Evolutionary conservation across 2,888 invertebrate species (phyloP), one percentile per base, ranked within the genome.

Genomic region (Heliconius charithonia): DNA sequence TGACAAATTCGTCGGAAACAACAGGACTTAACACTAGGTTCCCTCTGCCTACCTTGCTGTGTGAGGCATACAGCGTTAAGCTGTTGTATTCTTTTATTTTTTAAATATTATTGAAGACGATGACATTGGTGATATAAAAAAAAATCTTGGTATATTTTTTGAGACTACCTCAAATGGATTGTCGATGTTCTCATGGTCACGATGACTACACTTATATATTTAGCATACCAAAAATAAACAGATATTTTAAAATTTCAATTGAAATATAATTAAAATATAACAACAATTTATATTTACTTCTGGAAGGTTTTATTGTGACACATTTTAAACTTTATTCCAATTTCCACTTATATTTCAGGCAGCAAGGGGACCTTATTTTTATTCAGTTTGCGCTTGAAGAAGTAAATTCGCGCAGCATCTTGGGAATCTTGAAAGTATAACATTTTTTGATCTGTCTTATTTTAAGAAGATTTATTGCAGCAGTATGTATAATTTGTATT

Each of bases 331-430:
- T 89, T 88, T 85, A 85, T 85, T 87, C 79, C 81, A 81, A 80
- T 80, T 76, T 77, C 45, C 82, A 82, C 84, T 85, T 86, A 87
- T 89, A 89, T 89, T 89, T 89, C 85, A 87, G 85, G 83, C 80
- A 83, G 83, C 79, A 83, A 86, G 85, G 87, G 85, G 86, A 83
- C 83, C 78, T 80, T 77, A 82, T 71, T 81, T 82, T 83, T 82
- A 82, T 86, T 86, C 83, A 84, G 85, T 86, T 87, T 85, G 83
- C 81, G 83, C 82, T 85, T 73, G 69, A 79, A 75, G 80, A 77
- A 80, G 79, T 80, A 80, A 79, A 80, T 75, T 80, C 66, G 19
- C 66, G 19, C 59, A 67, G 72, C 75, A 77, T 79, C 77, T 73
- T 65, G 76, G 79, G 79, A 75, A 70, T 81, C 73, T 62, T 56